A percentile compares a stretch with the other conserved stretches of the same genome.
phyloP scores from a whole-genome alignment of 2,797 vertebrate genomes.

The Xenopus petersii region DNA sequence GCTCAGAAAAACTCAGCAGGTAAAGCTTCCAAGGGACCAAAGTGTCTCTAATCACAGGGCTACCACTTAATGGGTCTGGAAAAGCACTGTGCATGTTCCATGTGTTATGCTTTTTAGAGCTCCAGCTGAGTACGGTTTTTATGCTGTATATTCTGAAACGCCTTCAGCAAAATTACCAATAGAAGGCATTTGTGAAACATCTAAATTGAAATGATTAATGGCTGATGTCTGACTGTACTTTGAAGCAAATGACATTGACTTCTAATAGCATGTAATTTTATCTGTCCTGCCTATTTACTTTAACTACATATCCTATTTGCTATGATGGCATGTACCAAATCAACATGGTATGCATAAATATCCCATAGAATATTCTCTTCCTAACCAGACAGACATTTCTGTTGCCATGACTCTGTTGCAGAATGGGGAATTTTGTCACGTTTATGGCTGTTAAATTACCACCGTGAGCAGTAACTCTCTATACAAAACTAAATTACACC shows the following conservation, averaged over 20 bases:
- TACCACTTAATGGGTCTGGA: too few species aligned
- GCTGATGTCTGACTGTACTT: slow-evolving; percentile 11
- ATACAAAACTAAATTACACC: slow-evolving; percentile 17
- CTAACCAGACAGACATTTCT: neutral
- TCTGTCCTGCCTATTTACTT: slow-evolving; percentile 29
- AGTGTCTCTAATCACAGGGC: too few species aligned
- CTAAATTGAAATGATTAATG: slow-evolving; percentile 13
- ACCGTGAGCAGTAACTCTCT: slow-evolving; percentile 6
- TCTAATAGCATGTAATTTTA: slow-evolving; percentile 28
- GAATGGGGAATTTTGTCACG: slow-evolving; percentile 4
- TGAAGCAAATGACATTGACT: slow-evolving; percentile 4
- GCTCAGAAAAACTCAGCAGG: neutral
- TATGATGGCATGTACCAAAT: slow-evolving; percentile 21
- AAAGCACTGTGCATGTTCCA: too few species aligned
- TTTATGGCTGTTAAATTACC: slow-evolving; percentile 23
- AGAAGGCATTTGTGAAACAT: slow-evolving; percentile 21
- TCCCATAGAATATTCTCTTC: slow-evolving; percentile 11
- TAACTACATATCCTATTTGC: slow-evolving; percentile 14
- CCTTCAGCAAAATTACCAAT: slow-evolving; percentile 21
- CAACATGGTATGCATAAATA: slow-evolving; percentile 26
- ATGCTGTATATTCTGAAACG: slow-evolving; percentile 21
- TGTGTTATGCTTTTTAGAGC: neutral
- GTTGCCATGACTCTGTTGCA: slow-evolving; percentile 1
- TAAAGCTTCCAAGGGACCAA: too few species aligned
- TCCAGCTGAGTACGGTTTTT: neutral